phyloP scores from a whole-genome alignment of 2,888 invertebrate species.

The Eupelmus urozonus region DNA sequence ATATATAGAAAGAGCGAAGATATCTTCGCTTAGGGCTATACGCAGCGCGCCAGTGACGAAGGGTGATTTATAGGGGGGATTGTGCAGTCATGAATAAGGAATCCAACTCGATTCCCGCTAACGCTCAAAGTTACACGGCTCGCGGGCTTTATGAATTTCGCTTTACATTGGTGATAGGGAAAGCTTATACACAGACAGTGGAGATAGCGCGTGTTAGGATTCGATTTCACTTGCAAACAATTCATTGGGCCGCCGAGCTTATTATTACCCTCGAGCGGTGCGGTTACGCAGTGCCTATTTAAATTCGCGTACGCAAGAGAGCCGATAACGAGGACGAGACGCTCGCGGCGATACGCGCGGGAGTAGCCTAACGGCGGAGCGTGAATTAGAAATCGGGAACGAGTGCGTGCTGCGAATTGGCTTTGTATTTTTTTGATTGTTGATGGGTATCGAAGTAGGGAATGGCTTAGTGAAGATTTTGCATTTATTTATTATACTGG shows the following conservation, averaged over 20 bases:
- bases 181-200: slow-evolving; percentile 37
- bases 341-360: slow-evolving; percentile 17
- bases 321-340: slow-evolving; percentile 32
- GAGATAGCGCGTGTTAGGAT: slow-evolving; percentile 53
- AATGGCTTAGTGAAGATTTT: too few relatives aligned
- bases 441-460: too few relatives aligned
- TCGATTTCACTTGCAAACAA: slow-evolving; percentile 59
- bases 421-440: too few relatives aligned
- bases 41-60: slow-evolving; percentile 52
- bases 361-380: too few relatives aligned
- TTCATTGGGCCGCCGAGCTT: slow-evolving; percentile 49
- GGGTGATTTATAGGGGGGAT: slow-evolving; percentile 64
- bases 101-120: slow-evolving; percentile 42
- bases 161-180: slow-evolving; percentile 34
- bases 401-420: too few relatives aligned
- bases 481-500: too few relatives aligned
- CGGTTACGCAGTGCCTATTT: slow-evolving; percentile 36
- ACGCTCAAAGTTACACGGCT: slow-evolving; percentile 38
- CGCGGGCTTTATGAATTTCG: slow-evolving; percentile 32
- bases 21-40: slow-evolving; percentile 63
- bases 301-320: slow-evolving; percentile 29
- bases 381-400: not conserved
- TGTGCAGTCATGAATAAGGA: slow-evolving; percentile 63
- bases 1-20: too few relatives aligned
- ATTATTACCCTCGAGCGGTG: slow-evolving; percentile 46